These are phyloP conservation scores for Tapirus terrestris DNA, from an alignment of 2,113 vertebrate species.

Conservation along the genomic window DNA sequence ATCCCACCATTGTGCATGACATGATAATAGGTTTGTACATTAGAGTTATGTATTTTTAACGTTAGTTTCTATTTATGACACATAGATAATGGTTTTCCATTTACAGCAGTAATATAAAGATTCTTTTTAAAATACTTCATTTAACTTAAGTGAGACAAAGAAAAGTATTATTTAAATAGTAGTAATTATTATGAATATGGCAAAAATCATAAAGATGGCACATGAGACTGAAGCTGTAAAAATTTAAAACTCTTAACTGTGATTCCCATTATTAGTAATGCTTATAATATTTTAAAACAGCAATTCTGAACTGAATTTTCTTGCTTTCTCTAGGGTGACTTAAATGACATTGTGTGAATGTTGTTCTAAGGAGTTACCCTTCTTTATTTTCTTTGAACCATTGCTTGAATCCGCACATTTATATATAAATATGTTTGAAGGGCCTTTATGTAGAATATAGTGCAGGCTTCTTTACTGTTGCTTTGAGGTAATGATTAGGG, in stretches of 20 bases:
- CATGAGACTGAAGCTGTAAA: background rate
- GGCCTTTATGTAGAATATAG: background rate
- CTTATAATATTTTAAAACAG: constrained; percentile 1
- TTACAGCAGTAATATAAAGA: constrained; percentile 16
- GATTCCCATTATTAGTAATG: constrained; percentile 29
- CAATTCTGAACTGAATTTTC: constrained; percentile 18
- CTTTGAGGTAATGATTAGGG: background rate
- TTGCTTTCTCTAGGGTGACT: constrained; percentile 4
- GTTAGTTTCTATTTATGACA: constrained; percentile 48
- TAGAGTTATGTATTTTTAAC: constrained; percentile 39
- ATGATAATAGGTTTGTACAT: background rate
- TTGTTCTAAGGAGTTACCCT: background rate
- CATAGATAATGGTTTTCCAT: constrained; percentile 4
- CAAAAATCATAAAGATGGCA: background rate
- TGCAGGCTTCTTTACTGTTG: background rate
- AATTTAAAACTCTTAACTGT: background rate
- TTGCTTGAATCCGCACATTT: constrained; percentile 19
- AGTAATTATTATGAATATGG: background rate
- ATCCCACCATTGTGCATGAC: background rate
- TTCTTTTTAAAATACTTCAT: constrained; percentile 28
- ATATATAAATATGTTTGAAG: background rate
- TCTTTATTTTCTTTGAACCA: constrained; percentile 6
- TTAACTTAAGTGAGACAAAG: background rate
- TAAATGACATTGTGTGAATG: background rate
- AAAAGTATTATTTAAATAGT: background rate